phyloP scores from a whole-genome alignment of 2,797 vertebrate genomes.

The Prionace glauca region DNA sequence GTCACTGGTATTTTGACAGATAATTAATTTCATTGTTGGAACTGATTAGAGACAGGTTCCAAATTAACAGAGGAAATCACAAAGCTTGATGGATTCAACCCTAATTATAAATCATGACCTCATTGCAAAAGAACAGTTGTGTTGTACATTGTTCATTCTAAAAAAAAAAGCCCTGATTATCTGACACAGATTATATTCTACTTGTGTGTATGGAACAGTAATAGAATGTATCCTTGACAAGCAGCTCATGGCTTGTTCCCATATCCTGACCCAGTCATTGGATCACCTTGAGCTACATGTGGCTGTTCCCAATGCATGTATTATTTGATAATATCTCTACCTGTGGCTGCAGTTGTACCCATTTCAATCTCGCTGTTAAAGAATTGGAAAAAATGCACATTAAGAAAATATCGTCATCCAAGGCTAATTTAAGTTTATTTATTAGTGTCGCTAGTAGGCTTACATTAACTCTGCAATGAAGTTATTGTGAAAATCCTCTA shows the following conservation, averaged over 20 bases:
- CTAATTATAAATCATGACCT: slow-evolving; percentile 25
- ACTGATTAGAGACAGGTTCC: slow-evolving; percentile 12
- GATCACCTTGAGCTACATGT: not conserved
- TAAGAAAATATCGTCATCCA: not conserved
- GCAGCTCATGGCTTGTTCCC: not conserved
- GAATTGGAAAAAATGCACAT: not conserved
- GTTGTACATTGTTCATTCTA: not conserved
- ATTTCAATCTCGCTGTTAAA: not conserved
- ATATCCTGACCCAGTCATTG: not conserved
- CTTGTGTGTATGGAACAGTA: not conserved
- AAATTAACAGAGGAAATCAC: slow-evolving; percentile 20
- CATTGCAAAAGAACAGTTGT: slow-evolving; percentile 18
- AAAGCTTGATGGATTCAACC: not conserved
- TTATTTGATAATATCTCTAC: not conserved
- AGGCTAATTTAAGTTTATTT: too few relatives aligned
- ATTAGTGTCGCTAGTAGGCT: too few relatives aligned
- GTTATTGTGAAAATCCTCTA: too few relatives aligned
- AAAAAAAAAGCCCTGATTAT: not conserved
- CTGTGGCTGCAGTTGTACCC: not conserved
- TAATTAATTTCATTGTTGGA: slow-evolving; percentile 25
- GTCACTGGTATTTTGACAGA: slow-evolving; percentile 15
- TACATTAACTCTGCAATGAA: too few relatives aligned
- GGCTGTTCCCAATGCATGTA: not conserved
- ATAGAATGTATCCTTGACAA: not conserved
- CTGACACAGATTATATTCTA: not conserved